Percentiles rank a stretch among this genome's conserved stretches.
These are phyloP conservation scores for Halcyon smyrnensis DNA, from an alignment of 2,797 vertebrate genomes.

Conservation along the genomic window DNA sequence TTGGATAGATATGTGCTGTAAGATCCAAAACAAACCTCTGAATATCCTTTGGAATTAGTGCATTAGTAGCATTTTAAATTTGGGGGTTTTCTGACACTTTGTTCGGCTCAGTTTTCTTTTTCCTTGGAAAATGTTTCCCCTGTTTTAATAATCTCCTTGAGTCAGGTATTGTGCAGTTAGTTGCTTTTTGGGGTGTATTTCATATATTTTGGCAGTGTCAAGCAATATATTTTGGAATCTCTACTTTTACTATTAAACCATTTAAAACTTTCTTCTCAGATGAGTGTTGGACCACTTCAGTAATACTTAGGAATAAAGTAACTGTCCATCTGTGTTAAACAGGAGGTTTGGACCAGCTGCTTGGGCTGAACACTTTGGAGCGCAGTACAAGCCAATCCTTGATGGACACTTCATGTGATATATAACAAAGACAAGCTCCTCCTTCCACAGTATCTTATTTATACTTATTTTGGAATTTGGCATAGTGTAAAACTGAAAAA, in stretches of 20 bases:
- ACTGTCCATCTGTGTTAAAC: not conserved
- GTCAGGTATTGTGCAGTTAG: not conserved
- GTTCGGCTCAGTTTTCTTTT: not conserved
- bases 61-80: not conserved
- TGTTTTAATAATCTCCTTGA: not conserved
- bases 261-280: not conserved
- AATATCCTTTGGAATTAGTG: not conserved
- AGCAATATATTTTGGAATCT: not conserved
- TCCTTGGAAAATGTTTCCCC: not conserved
- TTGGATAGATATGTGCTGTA: not conserved
- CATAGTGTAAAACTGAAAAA: not conserved
- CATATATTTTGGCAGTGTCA: not conserved
- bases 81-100: not conserved
- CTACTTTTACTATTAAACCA: not conserved
- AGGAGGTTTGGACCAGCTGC: not conserved
- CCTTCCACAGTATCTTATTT: not conserved
- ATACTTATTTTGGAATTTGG: not conserved
- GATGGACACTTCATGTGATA: rapidly evolving
- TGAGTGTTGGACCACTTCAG: not conserved
- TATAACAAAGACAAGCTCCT: not conserved
- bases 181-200: not conserved
- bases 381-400: rapidly evolving
- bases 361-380: not conserved
- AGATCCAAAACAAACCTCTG: not conserved
- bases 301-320: not conserved